Base-by-base conservation (phyloP, 2,797 vertebrate species). In the Mustela erminea region DNA sequence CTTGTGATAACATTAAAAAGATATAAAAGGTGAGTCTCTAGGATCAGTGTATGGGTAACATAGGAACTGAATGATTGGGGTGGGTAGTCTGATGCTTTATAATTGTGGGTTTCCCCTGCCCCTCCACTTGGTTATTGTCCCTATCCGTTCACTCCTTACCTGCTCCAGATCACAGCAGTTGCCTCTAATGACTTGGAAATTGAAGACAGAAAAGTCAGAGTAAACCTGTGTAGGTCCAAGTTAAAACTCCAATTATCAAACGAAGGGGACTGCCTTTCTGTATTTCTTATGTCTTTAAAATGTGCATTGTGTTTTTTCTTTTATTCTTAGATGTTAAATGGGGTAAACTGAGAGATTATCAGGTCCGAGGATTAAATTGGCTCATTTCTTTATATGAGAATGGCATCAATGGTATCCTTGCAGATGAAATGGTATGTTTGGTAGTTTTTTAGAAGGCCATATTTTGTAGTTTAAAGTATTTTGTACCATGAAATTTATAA, bases 371-470 rank as follows among this genome's bases (percentile, higher is more conserved):
- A 93, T 91, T 99, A 97, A 99, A 99, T 98, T 99, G 99, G 99
- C 99, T 99, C 75, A 99, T 99, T 98, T 99, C 99, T 92, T 98
- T 99, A 60, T 99, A 99, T 97, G 99, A 99, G 97, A 99, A 99
- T 49, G 99, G 99, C 96, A 99, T 99, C 98, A 99, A 99, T 87
- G 99, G 99, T 35, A 99, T 99, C 98, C 99, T 99, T 1, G 99
- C 99, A 83, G 99, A 99, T 98, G 99, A 99, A 99, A 99, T 99
- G 99, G 99, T 99, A 98, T 8, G 10, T 52, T 81, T 62, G 27
- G 3, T 87, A 93, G 74, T 68, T 91, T 93, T 87, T 32, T 77
- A 15, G n/a, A 62, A 85, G 41, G 10, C 7, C 9, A 7, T 81
- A n/a, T 85, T 85, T 90, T 83, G 9, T 64, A 27, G 86, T 64